Conservation (phyloP, 2,797 vertebrate species). For the Sebastes glaucus region DNA sequence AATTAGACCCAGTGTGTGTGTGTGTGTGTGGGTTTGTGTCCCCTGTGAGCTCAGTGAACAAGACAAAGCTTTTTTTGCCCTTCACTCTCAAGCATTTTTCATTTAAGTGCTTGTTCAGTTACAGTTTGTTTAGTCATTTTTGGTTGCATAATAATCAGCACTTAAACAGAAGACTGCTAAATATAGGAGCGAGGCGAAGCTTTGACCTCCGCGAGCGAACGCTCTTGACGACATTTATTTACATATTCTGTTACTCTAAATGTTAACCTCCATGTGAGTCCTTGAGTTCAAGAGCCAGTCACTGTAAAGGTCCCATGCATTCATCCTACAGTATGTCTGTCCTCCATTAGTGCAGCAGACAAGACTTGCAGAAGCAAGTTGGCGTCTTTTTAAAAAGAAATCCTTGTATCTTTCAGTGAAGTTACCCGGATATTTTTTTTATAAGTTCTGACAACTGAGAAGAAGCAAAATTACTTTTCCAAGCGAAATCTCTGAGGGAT, state of each 20-base stretch:
- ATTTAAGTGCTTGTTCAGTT: conserved; percentile 20
- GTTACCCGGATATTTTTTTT: conserved; percentile 33
- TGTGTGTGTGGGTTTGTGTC: conserved; percentile 7
- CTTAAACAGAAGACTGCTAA: conserved; percentile 15
- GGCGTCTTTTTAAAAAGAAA: conserved; percentile 29
- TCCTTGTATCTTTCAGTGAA: conserved; percentile 36
- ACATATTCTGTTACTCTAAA: background rate
- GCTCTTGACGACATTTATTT: conserved; percentile 4
- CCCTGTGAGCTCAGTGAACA: conserved; percentile 31
- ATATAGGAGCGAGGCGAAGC: conserved; percentile 1
- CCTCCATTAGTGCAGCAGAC: background rate
- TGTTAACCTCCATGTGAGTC: background rate
- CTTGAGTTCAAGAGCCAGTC: conserved; percentile 6
- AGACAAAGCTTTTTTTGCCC: conserved; percentile 35
- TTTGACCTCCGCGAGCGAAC: background rate
- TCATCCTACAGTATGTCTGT: background rate
- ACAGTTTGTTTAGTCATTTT: conserved; percentile 14
- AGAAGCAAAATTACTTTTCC: conserved; percentile 47
- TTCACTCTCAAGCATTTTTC: conserved; percentile 33
- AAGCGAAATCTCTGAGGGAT: conserved; percentile 39
- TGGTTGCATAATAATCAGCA: conserved; percentile 24
- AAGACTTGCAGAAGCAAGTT: background rate
- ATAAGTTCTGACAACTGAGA: conserved; percentile 50
- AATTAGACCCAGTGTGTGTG: background rate
- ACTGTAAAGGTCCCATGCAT: background rate